These are phyloP conservation scores for Protosalanx chinensis DNA, from an alignment of 2,797 vertebrate species.

Conservation along the genomic window DNA sequence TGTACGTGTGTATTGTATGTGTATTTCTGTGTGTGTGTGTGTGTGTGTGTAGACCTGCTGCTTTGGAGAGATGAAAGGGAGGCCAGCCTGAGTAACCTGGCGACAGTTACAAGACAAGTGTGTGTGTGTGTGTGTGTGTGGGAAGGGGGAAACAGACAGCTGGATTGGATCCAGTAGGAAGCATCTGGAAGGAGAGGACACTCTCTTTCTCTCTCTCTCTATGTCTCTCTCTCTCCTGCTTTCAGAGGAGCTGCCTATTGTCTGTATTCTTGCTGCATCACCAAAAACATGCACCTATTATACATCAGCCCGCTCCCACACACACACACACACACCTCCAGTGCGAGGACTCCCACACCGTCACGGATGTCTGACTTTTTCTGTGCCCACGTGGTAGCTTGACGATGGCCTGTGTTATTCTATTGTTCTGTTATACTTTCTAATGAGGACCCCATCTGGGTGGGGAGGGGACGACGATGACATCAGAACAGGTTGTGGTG, in stretches of 20 bases:
- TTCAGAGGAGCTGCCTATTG: constrained; percentile 12
- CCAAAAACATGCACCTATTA: constrained; percentile 28
- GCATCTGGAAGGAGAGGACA: constrained; percentile 50
- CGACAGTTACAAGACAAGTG: background rate
- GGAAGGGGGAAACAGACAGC: constrained; percentile 51
- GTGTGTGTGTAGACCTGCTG: background rate
- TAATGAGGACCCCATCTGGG: constrained; percentile 35
- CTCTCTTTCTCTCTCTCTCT: constrained; percentile 26
- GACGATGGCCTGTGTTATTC: constrained; percentile 6
- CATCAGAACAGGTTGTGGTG: background rate
- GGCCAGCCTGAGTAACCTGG: background rate
- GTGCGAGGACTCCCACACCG: constrained; percentile 9
- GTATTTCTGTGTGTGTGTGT: constrained; percentile 5
- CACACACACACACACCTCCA: background rate
- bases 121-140: constrained; percentile 19
- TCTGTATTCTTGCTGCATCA: constrained; percentile 35
- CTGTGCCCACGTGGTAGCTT: background rate
- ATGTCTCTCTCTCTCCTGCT: constrained; percentile 23
- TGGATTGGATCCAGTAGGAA: constrained; percentile 57
- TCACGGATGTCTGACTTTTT: constrained; percentile 23
- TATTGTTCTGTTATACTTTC: constrained; percentile 21
- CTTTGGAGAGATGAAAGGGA: constrained; percentile 27
- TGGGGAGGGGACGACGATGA: too few relatives aligned
- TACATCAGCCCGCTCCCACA: background rate
- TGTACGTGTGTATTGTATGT: constrained; percentile 17